These are phyloP conservation scores for Hyalella azteca DNA, from an alignment of 2,888 invertebrate genomes.

Conservation along the genomic window DNA sequence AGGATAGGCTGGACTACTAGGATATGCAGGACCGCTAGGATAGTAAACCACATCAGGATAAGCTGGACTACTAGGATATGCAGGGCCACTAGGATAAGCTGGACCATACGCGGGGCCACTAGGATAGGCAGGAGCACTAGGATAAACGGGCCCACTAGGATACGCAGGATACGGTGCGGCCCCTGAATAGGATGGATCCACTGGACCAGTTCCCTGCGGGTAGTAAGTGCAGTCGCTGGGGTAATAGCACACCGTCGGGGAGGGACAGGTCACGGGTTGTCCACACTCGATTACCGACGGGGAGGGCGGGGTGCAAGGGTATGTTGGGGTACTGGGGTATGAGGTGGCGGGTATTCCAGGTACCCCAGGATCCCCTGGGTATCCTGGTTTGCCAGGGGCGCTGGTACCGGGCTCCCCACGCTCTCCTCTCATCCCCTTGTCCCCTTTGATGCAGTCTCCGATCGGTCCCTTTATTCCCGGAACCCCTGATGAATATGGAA, in stretches of 20 bases:
- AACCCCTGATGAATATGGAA: background rate
- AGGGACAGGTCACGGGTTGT: background rate
- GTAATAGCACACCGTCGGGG: background rate
- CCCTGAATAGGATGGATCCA: background rate
- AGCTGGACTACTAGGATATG: background rate
- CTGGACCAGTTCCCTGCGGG: background rate
- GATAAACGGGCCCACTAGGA: background rate
- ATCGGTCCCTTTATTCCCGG: conserved; percentile 23
- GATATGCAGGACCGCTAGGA: background rate
- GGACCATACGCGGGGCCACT: background rate
- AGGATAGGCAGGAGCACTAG: background rate
- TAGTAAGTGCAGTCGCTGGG: background rate
- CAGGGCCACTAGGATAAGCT: background rate
- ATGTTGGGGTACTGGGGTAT: background rate
- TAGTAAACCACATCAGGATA: background rate
- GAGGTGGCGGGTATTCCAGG: background rate
- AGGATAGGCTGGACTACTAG: background rate
- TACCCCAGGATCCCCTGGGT: conserved; percentile 8
- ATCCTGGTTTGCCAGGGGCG: conserved; percentile 23
- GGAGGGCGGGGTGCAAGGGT: background rate
- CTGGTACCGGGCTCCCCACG: conserved; percentile 43
- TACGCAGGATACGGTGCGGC: background rate
- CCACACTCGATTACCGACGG: background rate
- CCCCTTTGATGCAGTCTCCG: conserved; percentile 47
- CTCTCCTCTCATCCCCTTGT: conserved; percentile 40